Evolutionary conservation across 2,888 invertebrate species (phyloP), one percentile per base, ranked within the genome.

Genomic region (Laothoe populi): DNA sequence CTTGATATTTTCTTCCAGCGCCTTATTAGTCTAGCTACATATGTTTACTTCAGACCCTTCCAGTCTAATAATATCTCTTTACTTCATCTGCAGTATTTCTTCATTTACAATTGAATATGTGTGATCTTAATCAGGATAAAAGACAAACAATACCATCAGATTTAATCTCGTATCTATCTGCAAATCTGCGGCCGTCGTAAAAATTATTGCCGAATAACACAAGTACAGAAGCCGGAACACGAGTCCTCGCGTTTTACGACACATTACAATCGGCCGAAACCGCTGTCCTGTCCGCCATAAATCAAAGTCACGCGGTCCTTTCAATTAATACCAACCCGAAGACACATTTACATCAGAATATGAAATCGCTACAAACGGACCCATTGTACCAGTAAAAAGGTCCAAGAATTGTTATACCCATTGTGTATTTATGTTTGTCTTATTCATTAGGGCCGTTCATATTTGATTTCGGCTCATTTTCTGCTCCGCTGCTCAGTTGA

Each of bases 401-500:
- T 66, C 64, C 67, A 71, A 68, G 67, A 70, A 66, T 59, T 65
- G 63, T 63, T 57, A 46, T 49, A 16, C 62, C 58, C 26, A 40
- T 40, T 40, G 57, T 58, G 23, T 58, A 23, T 70, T 64, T 63
- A 68, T 90, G 86, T 91, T 90, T 90, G 85, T 88, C 83, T 90
- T 87, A 82, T 77, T 78, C 80, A 80, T 81, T 85, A 76, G 70
- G 79, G 71, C 72, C 78, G 87, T 80, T 84, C 87, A 87, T 88
- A 88, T 90, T 90, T 90, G 88, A 85, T 87, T 87, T 87, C 70
- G 79, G 78, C 74, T 75, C 78, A 78, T 81, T 82, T 81, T 76
- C 76, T 66, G 70, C 62, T 66, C 63, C 64, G 69, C 68, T 73
- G 73, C 72, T 68, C 72, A 68, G 69, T 73, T 72, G 59, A 71